Evolutionary conservation across 64 coral and sea anemone species (phyloP), one percentile per base, ranked within the genome.

Genomic region (Actinia tenebrosa): DNA sequence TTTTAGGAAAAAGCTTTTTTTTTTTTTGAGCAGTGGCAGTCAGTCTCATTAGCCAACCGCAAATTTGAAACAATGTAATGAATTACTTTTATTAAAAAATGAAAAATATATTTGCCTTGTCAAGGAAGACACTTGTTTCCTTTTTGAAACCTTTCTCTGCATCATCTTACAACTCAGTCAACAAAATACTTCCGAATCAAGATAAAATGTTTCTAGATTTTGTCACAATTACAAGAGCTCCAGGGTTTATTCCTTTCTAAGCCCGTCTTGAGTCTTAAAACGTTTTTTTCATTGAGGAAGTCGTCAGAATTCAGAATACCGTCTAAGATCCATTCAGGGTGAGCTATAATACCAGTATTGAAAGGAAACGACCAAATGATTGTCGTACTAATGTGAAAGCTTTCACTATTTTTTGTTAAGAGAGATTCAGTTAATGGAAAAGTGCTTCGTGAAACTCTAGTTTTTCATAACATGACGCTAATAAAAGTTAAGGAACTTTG

Each of bases 111-210:
- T 75, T 75, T 11, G 26, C 25, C 69, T 75, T 75, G 69, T 75
- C 26, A 42, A 42, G 26, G n/a, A 11, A 75, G 26, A 75, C 26
- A 75, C 25, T 30, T 75, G 11, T 75, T 75, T 75, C 23, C 69
- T 75, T 9, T 75, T 9, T 30, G 69, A 14, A 75, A 30, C n/a
- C 69, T n/a, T 27, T 66, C n/a, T 66, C n/a, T 66, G n/a, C 63
- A 66, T n/a, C 15, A 66, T 66, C 63, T 25, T 66, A 66, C 63
- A 66, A 66, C 20, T 75, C 10, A 10, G 69, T 58, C 69, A 30
- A 75, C 69, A 75, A 75, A 75, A 75, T 75, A 75, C 69, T 75
- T 75, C 69, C 69, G 69, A 26, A 75, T 75, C 69, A 75, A 30
- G 69, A 75, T 75, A 27, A 75, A 75, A 75, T 75, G 69, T 27